Base-by-base conservation (phyloP, 2,797 vertebrate genomes). In the Parambassis ranga region DNA sequence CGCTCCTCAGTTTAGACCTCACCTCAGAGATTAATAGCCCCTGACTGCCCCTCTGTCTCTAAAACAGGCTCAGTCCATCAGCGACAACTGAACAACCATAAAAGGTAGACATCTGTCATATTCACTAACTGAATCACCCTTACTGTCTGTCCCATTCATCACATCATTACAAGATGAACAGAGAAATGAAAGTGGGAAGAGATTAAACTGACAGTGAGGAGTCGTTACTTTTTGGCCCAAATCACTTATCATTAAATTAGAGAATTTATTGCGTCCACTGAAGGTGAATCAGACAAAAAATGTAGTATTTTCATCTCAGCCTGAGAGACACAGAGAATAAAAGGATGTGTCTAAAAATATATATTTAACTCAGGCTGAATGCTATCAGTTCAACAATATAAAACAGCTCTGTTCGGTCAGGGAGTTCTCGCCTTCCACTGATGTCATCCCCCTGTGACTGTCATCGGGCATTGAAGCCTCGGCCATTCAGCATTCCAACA, bases 361-460 rank as follows among this genome's bases (percentile, higher is more conserved):
- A 48, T 41, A 55, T 13, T 41, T 30, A 53, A 46, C 39, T 36
- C 22, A 28, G 18, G 6, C 26, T 47, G 20, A 16, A 35, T 58
- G 42, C 10, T 20, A 37, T 56, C 27, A 10, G 31, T 41, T 52
- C 23, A 44, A n/a, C 16, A 19, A 20, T 7, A 35, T 43, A 48
- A 57, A 44, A 51, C 39, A 31, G 13, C 36, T 57, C 60, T 66
- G 27, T 51, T 26, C 1, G 0, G 48, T 53, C 74, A 55, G 58
- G 44, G 68, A 70, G 65, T 60, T 75, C 69, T 63, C 35, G 9
- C 18, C 50, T 59, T 75, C 39, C 37, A 27, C 66, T 81, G 77
- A 85, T 78, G 79, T 84, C 84, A 83, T 50, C 48, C 31, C 78
- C 58, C 47, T 47, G 73, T 75, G 76, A 86, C 76, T n/a, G 33